phyloP scores from a whole-genome alignment of 2,888 invertebrate species.

The Rosalia funebris region DNA sequence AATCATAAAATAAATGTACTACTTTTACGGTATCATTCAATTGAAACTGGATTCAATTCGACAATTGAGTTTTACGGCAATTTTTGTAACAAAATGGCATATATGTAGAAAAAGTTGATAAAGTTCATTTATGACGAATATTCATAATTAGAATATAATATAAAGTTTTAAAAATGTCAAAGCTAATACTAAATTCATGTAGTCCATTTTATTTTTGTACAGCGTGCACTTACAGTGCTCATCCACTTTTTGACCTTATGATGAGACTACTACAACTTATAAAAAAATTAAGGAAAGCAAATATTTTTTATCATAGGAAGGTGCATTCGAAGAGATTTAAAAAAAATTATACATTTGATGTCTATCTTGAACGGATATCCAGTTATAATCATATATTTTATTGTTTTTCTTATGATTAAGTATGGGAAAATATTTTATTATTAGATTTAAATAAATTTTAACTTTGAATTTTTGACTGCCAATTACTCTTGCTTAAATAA shows the following conservation, averaged over 20 bases:
- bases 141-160: not conserved
- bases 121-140: not conserved
- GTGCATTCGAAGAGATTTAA: too few species aligned
- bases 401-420: too few species aligned
- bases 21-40: not conserved
- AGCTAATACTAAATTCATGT: not conserved
- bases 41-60: not conserved
- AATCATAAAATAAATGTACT: not conserved
- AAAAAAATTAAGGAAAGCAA: too few species aligned
- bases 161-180: not conserved
- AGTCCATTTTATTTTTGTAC: not conserved
- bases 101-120: not conserved
- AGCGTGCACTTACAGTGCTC: not conserved
- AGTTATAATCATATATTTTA: too few species aligned
- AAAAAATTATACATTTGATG: too few species aligned
- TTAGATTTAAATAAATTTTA: too few species aligned
- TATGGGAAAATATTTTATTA: too few species aligned
- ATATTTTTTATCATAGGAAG: too few species aligned
- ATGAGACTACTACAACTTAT: too few species aligned
- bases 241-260: not conserved
- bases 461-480: too few species aligned
- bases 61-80: not conserved
- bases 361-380: too few species aligned
- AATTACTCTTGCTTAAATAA: too few species aligned
- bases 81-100: not conserved